Conservation (phyloP, 2,113 vertebrate species). For the Naja naja region DNA sequence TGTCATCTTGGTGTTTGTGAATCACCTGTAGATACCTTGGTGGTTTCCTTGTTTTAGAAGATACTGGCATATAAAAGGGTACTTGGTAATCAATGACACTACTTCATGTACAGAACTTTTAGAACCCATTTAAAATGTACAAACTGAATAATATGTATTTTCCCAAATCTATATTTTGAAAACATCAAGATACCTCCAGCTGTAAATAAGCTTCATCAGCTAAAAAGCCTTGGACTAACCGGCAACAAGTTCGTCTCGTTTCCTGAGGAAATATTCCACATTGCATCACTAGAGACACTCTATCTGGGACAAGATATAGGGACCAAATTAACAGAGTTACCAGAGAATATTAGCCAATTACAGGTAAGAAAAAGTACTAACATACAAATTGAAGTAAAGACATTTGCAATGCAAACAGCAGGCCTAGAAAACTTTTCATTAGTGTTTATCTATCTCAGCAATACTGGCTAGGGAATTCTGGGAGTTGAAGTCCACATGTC, state of each 20-base stretch:
- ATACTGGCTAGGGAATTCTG: not conserved
- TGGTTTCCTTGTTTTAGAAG: not conserved
- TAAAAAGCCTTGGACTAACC: constrained; percentile 66
- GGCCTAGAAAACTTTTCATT: not conserved
- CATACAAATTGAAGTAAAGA: not conserved
- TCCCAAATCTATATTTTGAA: constrained; percentile 43
- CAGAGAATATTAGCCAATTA: constrained; percentile 56
- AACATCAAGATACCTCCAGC: constrained; percentile 58
- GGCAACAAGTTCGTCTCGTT: constrained; percentile 67
- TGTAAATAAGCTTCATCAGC: constrained; percentile 53
- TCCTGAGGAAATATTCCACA: constrained; percentile 62
- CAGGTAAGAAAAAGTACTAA: constrained; percentile 51
- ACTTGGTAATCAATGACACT: not conserved
- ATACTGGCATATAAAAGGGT: not conserved
- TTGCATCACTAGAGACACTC: constrained; percentile 63
- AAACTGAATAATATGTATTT: constrained; percentile 14
- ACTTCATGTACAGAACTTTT: not conserved
- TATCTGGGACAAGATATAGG: constrained; percentile 68
- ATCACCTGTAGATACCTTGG: not conserved
- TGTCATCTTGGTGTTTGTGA: not conserved
- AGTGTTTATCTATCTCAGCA: not conserved
- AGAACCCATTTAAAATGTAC: not conserved
- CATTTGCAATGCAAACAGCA: not conserved
- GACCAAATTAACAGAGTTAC: constrained; percentile 55
- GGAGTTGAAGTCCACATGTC: not conserved